Evolutionary conservation across 2,113 vertebrate species (phyloP).

Genomic region (Sclerurus mexicanus): DNA sequence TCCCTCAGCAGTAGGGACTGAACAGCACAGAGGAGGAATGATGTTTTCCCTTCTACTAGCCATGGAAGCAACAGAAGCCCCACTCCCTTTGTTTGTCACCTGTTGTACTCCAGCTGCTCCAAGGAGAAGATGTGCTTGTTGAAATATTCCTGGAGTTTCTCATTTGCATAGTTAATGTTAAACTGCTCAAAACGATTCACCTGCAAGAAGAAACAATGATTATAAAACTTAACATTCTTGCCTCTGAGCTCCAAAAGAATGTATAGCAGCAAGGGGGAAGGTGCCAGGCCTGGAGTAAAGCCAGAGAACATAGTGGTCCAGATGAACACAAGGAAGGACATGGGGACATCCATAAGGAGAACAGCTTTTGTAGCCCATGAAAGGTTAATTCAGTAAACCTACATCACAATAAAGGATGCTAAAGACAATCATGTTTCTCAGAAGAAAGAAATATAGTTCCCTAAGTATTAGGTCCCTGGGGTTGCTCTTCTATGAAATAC

Average conservation of each 20-base stretch:
- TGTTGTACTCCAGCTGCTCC: slow-evolving; percentile 94
- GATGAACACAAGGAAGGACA: background rate
- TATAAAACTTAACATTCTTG: background rate
- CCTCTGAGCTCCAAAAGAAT: background rate
- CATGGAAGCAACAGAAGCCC: background rate
- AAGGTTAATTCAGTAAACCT: background rate
- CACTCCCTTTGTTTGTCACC: slow-evolving; percentile 57
- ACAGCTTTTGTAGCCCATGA: background rate
- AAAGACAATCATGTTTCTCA: background rate
- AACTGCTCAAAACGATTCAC: slow-evolving; percentile 94
- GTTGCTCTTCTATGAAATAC: background rate
- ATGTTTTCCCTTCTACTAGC: background rate
- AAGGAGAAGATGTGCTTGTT: slow-evolving; percentile 95
- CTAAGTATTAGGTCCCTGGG: background rate
- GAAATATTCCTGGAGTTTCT: slow-evolving; percentile 94
- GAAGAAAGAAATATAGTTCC: background rate
- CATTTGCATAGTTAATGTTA: slow-evolving; percentile 93
- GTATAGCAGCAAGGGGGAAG: background rate
- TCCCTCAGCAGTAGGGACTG: background rate
- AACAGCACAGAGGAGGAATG: background rate
- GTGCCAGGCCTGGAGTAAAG: background rate
- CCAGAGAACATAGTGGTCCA: background rate
- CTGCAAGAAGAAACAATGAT: slow-evolving; percentile 64
- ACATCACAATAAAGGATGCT: background rate
- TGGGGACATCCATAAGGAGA: background rate